Base-by-base conservation (phyloP, 2,888 invertebrate genomes). In the Cerceris ruficornis region DNA sequence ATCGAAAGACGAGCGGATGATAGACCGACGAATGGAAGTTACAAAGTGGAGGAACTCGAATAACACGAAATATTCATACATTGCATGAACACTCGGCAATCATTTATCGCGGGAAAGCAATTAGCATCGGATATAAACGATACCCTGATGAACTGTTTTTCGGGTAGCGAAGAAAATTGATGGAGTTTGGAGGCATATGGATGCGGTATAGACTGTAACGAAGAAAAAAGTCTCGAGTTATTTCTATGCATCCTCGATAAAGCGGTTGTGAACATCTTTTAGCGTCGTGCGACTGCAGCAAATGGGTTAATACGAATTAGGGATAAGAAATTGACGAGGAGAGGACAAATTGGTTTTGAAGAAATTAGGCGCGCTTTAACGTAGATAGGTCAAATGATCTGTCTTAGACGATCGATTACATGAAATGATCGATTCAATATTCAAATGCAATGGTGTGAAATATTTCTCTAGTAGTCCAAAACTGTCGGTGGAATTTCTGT, bases 281-380 rank as follows among this genome's bases (percentile, higher is more conserved):
- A 7, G 28, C 17, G 41, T 49, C 0, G 13, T 9, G 39, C 11
- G 68, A 54, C 69, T 57, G 68, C 75, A 78, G 83, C 83, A 83
- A 83, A 84, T 75, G 78, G 84, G 84, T 83, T 77, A 77, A 73
- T 57, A 77, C 62, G 28, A 61, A 46, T 15, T 14, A 50, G 15
- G 7, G 4, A 28, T 28, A 4, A 2, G 28, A 28, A 28, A 28
- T 28, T 28, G 28, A 28, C 4, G 4, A 28, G 28, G 28, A 2
- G 2, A 28, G 28, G 28, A 28, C 46, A 46, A 46, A 46, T 46
- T 46, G 2, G 6, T 28, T 28, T 28, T 28, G 28, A 28, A 28
- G 28, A 28, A 28, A 28, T 28, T 28, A 28, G 28, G 4, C 28
- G 28, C n/a, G n/a, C n/a, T n/a, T n/a, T n/a, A n/a, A n/a, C n/a